Evolutionary conservation across 2,888 invertebrate species (phyloP).

Genomic region (Hymenopus coronatus): DNA sequence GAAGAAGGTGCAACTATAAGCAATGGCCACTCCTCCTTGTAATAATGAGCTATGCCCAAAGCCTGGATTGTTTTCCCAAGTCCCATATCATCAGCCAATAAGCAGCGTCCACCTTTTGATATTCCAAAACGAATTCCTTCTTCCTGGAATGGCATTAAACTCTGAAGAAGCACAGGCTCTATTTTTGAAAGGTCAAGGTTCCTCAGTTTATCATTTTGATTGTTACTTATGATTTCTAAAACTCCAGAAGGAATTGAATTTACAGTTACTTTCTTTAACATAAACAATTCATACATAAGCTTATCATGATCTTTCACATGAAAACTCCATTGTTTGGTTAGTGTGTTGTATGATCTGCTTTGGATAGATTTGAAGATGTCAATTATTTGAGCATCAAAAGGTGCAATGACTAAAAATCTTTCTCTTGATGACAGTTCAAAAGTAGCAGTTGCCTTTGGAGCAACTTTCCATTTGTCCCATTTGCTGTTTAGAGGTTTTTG

Average conservation of each 20-base stretch:
- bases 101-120: conserved; percentile 73
- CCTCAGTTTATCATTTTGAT: conserved; percentile 32
- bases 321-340: conserved; percentile 74
- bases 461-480: not conserved
- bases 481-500: not conserved
- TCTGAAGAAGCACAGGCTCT: conserved; percentile 62
- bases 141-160: conserved; percentile 83
- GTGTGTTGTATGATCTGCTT: conserved; percentile 52
- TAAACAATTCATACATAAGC: conserved; percentile 57
- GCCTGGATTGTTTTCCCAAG: conserved; percentile 96
- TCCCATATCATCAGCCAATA: conserved; percentile 97
- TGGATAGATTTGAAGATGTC: not conserved
- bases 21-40: conserved; percentile 86
- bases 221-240: not conserved
- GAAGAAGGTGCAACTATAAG: conserved; percentile 91
- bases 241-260: conserved; percentile 57
- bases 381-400: not conserved
- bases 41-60: conserved; percentile 86
- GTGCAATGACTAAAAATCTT: not conserved
- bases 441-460: not conserved
- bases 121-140: conserved; percentile 85
- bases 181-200: conserved; percentile 64
- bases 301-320: conserved; percentile 66
- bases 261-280: conserved; percentile 62
- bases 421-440: not conserved